Conservation (phyloP, 2,888 invertebrate species). For the Choreutis nemorana region DNA sequence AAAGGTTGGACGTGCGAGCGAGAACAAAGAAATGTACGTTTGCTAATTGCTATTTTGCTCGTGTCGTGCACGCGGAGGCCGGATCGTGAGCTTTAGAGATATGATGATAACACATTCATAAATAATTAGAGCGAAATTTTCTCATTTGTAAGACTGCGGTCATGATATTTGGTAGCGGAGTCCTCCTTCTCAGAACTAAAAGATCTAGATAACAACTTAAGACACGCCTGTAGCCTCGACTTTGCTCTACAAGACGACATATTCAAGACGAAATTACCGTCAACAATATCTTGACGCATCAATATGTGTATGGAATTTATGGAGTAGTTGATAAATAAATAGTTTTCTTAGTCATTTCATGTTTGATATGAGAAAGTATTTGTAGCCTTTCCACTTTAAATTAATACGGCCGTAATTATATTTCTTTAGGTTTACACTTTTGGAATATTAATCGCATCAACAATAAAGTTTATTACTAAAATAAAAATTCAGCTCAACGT, state of each 20-base stretch:
- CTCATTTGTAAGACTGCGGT: constrained; percentile 66
- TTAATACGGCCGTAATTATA: too few species aligned
- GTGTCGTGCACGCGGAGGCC: constrained; percentile 62
- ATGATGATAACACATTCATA: constrained; percentile 68
- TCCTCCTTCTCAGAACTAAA: constrained; percentile 53
- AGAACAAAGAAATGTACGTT: constrained; percentile 66
- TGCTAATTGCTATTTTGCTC: constrained; percentile 65
- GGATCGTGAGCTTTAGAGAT: constrained; percentile 62
- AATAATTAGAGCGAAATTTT: constrained; percentile 68
- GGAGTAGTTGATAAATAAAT: too few species aligned
- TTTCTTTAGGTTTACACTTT: too few species aligned
- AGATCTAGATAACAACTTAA: constrained; percentile 52
- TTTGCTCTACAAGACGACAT: constrained; percentile 35
- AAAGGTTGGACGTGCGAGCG: constrained; percentile 54
- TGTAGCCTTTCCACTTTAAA: too few species aligned
- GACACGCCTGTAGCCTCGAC: constrained; percentile 53
- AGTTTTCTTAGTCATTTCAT: too few species aligned
- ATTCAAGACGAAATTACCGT: constrained; percentile 17
- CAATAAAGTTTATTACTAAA: too few species aligned
- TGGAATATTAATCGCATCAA: too few species aligned
- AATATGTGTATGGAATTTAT: too few species aligned
- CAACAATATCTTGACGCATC: too few species aligned
- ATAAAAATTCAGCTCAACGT: constrained; percentile 16
- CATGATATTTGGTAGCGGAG: constrained; percentile 63
- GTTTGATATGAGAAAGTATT: too few species aligned